These are phyloP conservation scores for Xylota sylvarum DNA, from an alignment of 2,888 invertebrate genomes.

Conservation along the genomic window DNA sequence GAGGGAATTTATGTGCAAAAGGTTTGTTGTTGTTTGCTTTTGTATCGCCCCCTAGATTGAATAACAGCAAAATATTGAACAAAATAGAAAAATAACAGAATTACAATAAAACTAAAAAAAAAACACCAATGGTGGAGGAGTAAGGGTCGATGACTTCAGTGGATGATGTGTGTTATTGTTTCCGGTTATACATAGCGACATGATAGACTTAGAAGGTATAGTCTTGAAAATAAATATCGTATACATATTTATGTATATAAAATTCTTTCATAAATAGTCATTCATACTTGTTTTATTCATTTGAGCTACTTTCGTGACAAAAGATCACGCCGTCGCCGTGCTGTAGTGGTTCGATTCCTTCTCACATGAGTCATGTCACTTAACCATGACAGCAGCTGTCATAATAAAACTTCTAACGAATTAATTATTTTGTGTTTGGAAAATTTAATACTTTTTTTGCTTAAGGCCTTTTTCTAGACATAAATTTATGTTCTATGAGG, in stretches of 20 bases:
- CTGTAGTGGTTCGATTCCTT: slow-evolving; percentile 2
- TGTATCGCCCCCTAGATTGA: slow-evolving; percentile 1
- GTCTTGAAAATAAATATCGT: background rate
- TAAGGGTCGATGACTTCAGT: slow-evolving; percentile 56
- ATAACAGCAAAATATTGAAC: slow-evolving; percentile 49
- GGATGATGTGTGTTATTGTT: slow-evolving; percentile 39
- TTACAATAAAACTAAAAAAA: slow-evolving; percentile 2
- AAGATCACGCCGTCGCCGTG: background rate
- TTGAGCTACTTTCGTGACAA: slow-evolving; percentile 48
- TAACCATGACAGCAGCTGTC: slow-evolving; percentile 35
- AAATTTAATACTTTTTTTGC: background rate
- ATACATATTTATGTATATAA: background rate
- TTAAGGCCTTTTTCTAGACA: slow-evolving; percentile 3
- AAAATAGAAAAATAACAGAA: slow-evolving; percentile 42
- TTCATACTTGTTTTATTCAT: slow-evolving; percentile 7
- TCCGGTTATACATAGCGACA: slow-evolving; percentile 28
- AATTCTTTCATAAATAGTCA: slow-evolving; percentile 29
- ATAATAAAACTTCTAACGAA: slow-evolving; percentile 38
- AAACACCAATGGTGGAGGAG: slow-evolving; percentile 22
- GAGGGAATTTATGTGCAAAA: slow-evolving; percentile 60
- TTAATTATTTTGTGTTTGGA: slow-evolving; percentile 31
- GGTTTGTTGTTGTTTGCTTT: slow-evolving; percentile 19
- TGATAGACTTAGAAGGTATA: background rate
- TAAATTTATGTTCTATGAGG: background rate
- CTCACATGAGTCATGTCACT: slow-evolving; percentile 45